Conservation (phyloP, 2,797 vertebrate species). For the Tachyglossus aculeatus region DNA sequence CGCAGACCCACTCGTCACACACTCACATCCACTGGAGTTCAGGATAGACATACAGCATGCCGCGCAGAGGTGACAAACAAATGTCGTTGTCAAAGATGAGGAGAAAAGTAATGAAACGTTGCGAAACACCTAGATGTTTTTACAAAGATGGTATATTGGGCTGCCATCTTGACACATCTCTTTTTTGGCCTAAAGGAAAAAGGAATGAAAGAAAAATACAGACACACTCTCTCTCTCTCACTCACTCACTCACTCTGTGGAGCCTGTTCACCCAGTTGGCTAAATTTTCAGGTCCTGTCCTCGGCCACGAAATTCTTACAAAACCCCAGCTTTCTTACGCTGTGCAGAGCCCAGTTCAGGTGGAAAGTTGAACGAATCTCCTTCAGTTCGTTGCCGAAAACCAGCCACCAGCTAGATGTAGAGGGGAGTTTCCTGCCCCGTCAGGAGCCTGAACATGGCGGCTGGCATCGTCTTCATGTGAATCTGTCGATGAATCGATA, state of each 20-base stretch:
- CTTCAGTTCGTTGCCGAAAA: constrained; percentile 27
- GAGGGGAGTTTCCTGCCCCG: constrained; percentile 96
- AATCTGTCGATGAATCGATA: constrained; percentile 79
- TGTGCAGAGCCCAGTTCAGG: constrained; percentile 20
- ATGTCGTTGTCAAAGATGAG: constrained; percentile 61
- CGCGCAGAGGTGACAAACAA: constrained; percentile 77
- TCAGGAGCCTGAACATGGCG: constrained; percentile 98
- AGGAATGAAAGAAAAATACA: constrained; percentile 52
- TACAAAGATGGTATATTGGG: constrained; percentile 62
- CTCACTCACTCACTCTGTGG: constrained; percentile 42
- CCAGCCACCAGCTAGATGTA: constrained; percentile 85
- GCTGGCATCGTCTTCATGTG: constrained; percentile 99
- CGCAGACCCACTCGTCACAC: constrained; percentile 43
- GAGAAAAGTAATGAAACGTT: constrained; percentile 61
- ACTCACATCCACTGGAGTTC: constrained; percentile 60
- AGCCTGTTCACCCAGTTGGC: constrained; percentile 49
- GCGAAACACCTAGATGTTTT: constrained; percentile 64
- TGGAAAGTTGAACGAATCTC: constrained; percentile 28
- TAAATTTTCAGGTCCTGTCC: constrained; percentile 50
- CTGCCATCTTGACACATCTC: constrained; percentile 56
- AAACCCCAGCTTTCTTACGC: constrained; percentile 59
- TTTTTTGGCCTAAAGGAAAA: constrained; percentile 64
- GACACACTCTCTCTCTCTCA: constrained; percentile 19
- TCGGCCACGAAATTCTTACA: constrained; percentile 47
- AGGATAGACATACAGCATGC: constrained; percentile 66